Evolutionary conservation across 1,140 invertebrate species (phyloP).

Genomic region (Sweltsa coloradensis): DNA sequence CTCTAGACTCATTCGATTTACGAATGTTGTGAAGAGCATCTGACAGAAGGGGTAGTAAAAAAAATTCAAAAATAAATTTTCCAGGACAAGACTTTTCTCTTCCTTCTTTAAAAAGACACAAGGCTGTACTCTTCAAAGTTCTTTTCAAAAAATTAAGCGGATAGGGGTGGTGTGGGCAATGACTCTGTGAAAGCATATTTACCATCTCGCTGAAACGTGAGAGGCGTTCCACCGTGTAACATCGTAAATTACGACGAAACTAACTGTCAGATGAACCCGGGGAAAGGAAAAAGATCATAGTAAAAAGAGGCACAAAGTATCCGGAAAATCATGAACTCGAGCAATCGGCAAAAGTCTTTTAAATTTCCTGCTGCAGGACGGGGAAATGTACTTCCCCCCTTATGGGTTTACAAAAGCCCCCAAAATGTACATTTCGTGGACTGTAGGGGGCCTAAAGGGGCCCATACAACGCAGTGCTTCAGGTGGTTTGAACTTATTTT

Average conservation of each 20-base stretch:
- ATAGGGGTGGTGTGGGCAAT: too few species aligned
- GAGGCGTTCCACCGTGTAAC: slow-evolving; percentile 16
- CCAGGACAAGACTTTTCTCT: slow-evolving; percentile 20
- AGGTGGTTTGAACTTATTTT: slow-evolving; percentile 20
- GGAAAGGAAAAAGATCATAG: slow-evolving; percentile 21
- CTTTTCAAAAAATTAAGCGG: slow-evolving; percentile 25
- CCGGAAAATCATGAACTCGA: slow-evolving; percentile 25
- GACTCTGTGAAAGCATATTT: too few species aligned
- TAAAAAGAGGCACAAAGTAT: slow-evolving; percentile 24
- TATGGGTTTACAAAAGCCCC: slow-evolving; percentile 20
- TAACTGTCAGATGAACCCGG: slow-evolving; percentile 27
- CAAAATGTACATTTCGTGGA: slow-evolving; percentile 17
- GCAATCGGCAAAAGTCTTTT: slow-evolving; percentile 25
- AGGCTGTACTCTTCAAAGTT: slow-evolving; percentile 17
- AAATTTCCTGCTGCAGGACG: slow-evolving; percentile 26
- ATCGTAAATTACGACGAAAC: slow-evolving; percentile 32
- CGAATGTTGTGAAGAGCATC: slow-evolving; percentile 21
- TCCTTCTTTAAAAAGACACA: slow-evolving; percentile 22
- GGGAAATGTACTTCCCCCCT: slow-evolving; percentile 17
- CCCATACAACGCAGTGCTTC: slow-evolving; percentile 15
- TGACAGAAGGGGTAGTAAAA: slow-evolving; percentile 13
- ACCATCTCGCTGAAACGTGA: slow-evolving; percentile 20
- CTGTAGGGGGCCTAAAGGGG: slow-evolving; percentile 14
- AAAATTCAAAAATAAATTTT: slow-evolving; percentile 21
- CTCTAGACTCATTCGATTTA: slow-evolving; percentile 17